Percentiles rank a stretch among this genome's conserved stretches.
phyloP scores from a whole-genome alignment of 2,888 invertebrate species.

The Chorisops tibialis region DNA sequence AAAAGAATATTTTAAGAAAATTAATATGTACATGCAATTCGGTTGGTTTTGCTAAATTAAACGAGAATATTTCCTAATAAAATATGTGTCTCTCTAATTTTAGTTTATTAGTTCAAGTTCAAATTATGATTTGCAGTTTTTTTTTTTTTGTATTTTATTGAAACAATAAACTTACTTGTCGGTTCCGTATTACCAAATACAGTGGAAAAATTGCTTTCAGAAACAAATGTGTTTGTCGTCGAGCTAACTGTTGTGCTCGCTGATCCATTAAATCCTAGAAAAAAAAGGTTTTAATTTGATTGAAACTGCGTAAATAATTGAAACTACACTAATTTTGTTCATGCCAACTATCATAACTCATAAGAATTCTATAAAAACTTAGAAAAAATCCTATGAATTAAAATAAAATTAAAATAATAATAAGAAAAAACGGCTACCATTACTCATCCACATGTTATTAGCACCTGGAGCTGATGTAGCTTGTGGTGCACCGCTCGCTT shows the following conservation, averaged over 20 bases:
- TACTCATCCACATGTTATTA: slow-evolving; percentile 55
- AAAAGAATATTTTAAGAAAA: too few relatives aligned
- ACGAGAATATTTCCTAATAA: too few relatives aligned
- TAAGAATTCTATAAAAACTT: neutral
- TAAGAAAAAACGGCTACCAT: slow-evolving; percentile 44
- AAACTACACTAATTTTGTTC: too few relatives aligned
- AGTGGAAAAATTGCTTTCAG: slow-evolving; percentile 83
- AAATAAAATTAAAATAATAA: slow-evolving; percentile 34
- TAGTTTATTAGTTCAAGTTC: slow-evolving; percentile 2
- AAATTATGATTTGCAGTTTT: too few relatives aligned
- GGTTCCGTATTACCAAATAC: slow-evolving; percentile 78
- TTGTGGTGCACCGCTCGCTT: slow-evolving; percentile 44
- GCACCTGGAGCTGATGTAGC: slow-evolving; percentile 46
- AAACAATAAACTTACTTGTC: slow-evolving; percentile 58
- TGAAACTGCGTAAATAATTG: slow-evolving; percentile 48
- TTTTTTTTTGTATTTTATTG: slow-evolving; percentile 35
- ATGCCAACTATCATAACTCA: too few relatives aligned
- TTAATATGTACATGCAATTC: slow-evolving; percentile 5
- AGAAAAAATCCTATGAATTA: slow-evolving; percentile 26
- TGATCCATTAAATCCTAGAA: slow-evolving; percentile 53
- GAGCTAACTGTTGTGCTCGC: slow-evolving; percentile 40
- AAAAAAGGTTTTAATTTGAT: slow-evolving; percentile 13
- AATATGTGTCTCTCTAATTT: neutral
- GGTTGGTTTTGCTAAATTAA: neutral
- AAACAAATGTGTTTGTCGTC: slow-evolving; percentile 66